These are phyloP conservation scores for Acrocera orbiculus DNA, from an alignment of 2,888 invertebrate species.

Conservation along the genomic window DNA sequence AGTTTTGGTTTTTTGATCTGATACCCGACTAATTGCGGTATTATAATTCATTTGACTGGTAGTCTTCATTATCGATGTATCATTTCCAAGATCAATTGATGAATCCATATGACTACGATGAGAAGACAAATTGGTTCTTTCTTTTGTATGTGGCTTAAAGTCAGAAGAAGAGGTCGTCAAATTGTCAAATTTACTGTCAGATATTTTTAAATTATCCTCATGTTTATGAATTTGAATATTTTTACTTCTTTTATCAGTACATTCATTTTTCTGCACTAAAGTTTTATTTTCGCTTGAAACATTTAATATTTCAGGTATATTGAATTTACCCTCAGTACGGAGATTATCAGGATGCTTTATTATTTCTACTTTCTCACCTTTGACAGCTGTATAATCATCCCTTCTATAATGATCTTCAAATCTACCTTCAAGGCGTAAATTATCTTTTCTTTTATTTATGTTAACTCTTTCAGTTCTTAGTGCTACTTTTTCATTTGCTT, in stretches of 20 bases:
- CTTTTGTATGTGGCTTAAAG: conserved; percentile 23
- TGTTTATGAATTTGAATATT: conserved; percentile 44
- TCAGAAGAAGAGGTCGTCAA: conserved; percentile 37
- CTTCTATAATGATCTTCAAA: conserved; percentile 30
- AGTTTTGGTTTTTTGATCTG: conserved; percentile 18
- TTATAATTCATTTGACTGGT: conserved; percentile 42
- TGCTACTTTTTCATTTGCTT: conserved; percentile 15
- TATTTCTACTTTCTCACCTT: conserved; percentile 38
- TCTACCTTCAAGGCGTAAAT: conserved; percentile 49
- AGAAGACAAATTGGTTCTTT: conserved; percentile 31
- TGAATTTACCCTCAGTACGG: conserved; percentile 40
- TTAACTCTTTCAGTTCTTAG: conserved; percentile 39
- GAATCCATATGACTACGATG: conserved; percentile 48
- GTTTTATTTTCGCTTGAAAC: conserved; percentile 26
- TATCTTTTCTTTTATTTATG: conserved; percentile 45
- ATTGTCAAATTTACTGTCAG: conserved; percentile 35
- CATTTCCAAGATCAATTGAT: conserved; percentile 42
- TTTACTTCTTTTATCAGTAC: conserved; percentile 41
- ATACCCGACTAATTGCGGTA: conserved; percentile 28
- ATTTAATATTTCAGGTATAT: conserved; percentile 29
- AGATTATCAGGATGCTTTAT: conserved; percentile 36
- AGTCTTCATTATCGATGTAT: conserved; percentile 35
- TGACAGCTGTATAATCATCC: conserved; percentile 39
- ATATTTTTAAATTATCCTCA: conserved; percentile 34
- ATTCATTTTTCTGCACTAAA: conserved; percentile 28